A percentile compares a stretch with the other conserved stretches of the same genome.
Conservation (phyloP, 1,140 invertebrate genomes). For the Psix sp. region DNA sequence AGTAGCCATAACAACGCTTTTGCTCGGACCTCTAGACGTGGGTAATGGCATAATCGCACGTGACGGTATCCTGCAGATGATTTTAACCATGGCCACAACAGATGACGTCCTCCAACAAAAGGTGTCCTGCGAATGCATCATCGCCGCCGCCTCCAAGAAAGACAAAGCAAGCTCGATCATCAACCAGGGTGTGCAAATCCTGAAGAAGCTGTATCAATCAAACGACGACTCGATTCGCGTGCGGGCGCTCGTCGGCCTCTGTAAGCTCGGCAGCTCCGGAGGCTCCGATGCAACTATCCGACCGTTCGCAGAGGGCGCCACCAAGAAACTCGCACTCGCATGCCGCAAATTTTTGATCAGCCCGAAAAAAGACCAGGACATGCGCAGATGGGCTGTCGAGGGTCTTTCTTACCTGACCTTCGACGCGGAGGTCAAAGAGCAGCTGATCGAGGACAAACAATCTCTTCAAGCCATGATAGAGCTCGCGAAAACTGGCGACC, state of each 20-base stretch:
- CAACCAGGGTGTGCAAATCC: constrained; percentile 92
- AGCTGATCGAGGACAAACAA: constrained; percentile 90
- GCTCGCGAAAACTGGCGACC: constrained; percentile 89
- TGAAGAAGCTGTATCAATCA: constrained; percentile 95
- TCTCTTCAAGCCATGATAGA: constrained; percentile 92
- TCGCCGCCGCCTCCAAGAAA: constrained; percentile 97
- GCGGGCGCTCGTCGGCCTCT: constrained; percentile 94
- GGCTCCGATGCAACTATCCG: constrained; percentile 96
- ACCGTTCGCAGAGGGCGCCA: constrained; percentile 97
- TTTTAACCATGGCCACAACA: constrained; percentile 96
- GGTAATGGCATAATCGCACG: constrained; percentile 94
- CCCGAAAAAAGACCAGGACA: constrained; percentile 90
- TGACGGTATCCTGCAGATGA: constrained; percentile 97
- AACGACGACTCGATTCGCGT: constrained; percentile 93
- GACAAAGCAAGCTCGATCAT: constrained; percentile 96
- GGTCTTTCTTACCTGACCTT: constrained; percentile 97
- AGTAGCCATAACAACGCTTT: constrained; percentile 92
- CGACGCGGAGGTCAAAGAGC: constrained; percentile 99
- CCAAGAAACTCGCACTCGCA: constrained; percentile 93
- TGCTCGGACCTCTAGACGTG: constrained; percentile 94
- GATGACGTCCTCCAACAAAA: constrained; percentile 90
- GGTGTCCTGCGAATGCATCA: constrained; percentile 96
- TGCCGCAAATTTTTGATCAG: constrained; percentile 94
- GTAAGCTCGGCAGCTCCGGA: constrained; percentile 96
- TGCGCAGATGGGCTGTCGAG: constrained; percentile 97